A percentile compares a stretch with the other conserved stretches of the same genome.
phyloP scores from a whole-genome alignment of 2,888 invertebrate genomes.

The Branchinecta sandiegonensis region DNA sequence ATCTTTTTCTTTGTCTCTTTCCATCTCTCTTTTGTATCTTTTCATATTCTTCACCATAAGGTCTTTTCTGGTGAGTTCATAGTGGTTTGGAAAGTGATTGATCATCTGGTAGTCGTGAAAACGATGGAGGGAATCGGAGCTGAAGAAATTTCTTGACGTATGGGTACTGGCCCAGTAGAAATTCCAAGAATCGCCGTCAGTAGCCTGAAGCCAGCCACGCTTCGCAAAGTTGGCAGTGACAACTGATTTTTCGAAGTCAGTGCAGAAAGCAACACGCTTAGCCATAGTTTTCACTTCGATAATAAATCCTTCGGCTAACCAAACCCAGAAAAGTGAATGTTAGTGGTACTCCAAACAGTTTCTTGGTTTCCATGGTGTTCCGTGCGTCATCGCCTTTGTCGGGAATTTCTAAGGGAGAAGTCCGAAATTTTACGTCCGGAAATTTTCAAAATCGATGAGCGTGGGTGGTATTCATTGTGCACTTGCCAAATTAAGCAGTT shows the following conservation, averaged over 20 bases:
- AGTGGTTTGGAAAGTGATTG: conserved; percentile 92
- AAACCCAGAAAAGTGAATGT: too few relatives aligned
- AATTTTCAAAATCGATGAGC: too few relatives aligned
- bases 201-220: conserved; percentile 73
- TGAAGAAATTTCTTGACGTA: conserved; percentile 79
- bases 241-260: conserved; percentile 87
- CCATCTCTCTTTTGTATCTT: conserved; percentile 77
- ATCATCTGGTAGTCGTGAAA: conserved; percentile 86
- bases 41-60: conserved; percentile 90
- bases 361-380: too few relatives aligned
- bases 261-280: conserved; percentile 47
- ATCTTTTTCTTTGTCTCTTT: conserved; percentile 72
- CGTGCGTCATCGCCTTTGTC: too few relatives aligned
- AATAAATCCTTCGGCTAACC: too few relatives aligned
- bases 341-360: too few relatives aligned
- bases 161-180: conserved; percentile 88
- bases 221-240: conserved; percentile 81
- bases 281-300: conserved; percentile 3
- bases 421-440: too few relatives aligned
- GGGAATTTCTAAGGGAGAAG: too few relatives aligned
- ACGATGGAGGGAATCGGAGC: conserved; percentile 77
- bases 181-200: conserved; percentile 86
- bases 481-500: too few relatives aligned
- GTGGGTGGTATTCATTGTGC: too few relatives aligned
- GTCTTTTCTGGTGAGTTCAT: conserved; percentile 89